phyloP scores from a whole-genome alignment of 2,797 vertebrate genomes.

The Aphelocoma californica region DNA sequence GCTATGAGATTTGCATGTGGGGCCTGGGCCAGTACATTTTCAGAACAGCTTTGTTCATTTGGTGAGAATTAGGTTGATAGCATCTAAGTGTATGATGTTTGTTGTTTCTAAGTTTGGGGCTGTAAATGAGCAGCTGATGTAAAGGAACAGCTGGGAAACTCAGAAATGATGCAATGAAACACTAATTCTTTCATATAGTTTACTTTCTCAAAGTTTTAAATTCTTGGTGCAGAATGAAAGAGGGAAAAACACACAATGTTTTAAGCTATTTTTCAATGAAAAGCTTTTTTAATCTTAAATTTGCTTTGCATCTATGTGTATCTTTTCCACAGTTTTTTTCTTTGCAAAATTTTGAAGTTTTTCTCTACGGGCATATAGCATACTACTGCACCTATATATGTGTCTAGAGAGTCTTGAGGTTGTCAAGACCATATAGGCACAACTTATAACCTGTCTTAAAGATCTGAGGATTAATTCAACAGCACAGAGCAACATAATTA shows the following conservation, averaged over 20 bases:
- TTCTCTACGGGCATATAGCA: neutral
- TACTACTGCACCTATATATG: neutral
- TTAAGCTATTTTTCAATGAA: neutral
- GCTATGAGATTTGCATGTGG: neutral
- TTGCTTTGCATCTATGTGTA: neutral
- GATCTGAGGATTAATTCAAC: neutral
- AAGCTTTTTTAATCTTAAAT: neutral
- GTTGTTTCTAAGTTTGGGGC: neutral
- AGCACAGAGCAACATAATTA: neutral
- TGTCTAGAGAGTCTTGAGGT: neutral
- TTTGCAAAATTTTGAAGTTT: neutral
- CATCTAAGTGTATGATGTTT: neutral
- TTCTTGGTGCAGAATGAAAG: neutral
- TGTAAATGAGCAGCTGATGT: neutral
- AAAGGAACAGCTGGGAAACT: neutral
- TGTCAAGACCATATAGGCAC: neutral
- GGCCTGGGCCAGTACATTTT: neutral
- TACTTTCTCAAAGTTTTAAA: neutral
- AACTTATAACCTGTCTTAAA: neutral
- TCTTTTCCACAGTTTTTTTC: neutral
- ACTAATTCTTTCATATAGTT: neutral
- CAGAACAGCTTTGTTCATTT: neutral
- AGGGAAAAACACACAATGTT: neutral
- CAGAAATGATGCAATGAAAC: neutral
- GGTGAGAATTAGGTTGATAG: neutral